Percentiles rank a stretch among this genome's conserved stretches.
Conservation (phyloP, 1,140 invertebrate species). For the Ectropis grisescens region DNA sequence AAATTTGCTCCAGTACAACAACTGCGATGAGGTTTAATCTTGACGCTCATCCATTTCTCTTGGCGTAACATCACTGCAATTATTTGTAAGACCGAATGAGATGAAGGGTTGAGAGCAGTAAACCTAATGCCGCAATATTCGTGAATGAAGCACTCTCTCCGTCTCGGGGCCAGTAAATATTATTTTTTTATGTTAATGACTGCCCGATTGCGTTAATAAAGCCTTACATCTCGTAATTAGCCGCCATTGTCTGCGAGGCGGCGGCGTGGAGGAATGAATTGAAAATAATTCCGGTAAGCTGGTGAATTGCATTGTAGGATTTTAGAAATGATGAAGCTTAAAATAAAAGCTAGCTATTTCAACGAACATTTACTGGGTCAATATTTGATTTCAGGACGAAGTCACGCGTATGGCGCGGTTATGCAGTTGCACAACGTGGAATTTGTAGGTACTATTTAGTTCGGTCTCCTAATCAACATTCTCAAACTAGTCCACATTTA, state of each 20-base stretch:
- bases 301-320: slow-evolving; percentile 1
- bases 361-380: no score
- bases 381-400: no score
- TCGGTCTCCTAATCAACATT: no score
- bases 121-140: slow-evolving; percentile 62
- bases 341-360: no score
- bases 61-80: slow-evolving; percentile 53
- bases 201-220: slow-evolving; percentile 65
- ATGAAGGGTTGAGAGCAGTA: slow-evolving; percentile 25
- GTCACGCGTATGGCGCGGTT: no score
- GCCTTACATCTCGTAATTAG: slow-evolving; percentile 67
- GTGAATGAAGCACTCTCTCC: slow-evolving; percentile 54
- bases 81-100: slow-evolving; percentile 64
- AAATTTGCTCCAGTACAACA: slow-evolving; percentile 42
- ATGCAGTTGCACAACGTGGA: no score
- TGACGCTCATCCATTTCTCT: slow-evolving; percentile 51
- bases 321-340: no score
- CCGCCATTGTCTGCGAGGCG: slow-evolving; percentile 52
- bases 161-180: slow-evolving; percentile 52
- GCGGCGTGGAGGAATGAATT: slow-evolving; percentile 36
- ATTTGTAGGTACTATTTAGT: no score
- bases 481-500: no score
- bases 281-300: slow-evolving; percentile 31
- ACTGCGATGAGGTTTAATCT: slow-evolving; percentile 55
- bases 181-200: slow-evolving; percentile 70